Percentiles rank a stretch among this genome's conserved stretches.
Evolutionary conservation across 2,113 vertebrate genomes (phyloP).

Genomic region (Callipepla californica): DNA sequence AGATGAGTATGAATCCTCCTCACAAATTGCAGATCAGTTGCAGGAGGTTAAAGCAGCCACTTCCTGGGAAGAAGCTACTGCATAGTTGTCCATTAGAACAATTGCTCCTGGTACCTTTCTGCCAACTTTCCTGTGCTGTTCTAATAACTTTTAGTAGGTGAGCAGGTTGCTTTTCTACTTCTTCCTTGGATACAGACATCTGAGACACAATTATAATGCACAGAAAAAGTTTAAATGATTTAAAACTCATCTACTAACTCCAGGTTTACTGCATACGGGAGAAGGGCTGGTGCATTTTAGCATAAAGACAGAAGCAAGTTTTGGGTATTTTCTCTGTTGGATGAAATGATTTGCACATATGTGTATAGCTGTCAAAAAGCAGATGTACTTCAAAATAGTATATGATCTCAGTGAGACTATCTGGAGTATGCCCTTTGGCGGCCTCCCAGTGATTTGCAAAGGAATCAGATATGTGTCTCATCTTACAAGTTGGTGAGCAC

Average conservation of each 20-base stretch:
- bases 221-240: neutral
- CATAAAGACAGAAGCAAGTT: neutral
- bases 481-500: neutral
- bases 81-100: neutral
- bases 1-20: neutral
- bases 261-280: neutral
- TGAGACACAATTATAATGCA: neutral
- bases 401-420: neutral
- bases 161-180: neutral
- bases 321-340: neutral
- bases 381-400: neutral
- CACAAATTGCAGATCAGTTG: neutral
- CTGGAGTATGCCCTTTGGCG: neutral
- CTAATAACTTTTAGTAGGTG: neutral
- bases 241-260: neutral
- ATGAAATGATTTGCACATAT: neutral
- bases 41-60: neutral
- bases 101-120: neutral
- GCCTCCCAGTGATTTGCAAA: neutral
- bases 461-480: neutral
- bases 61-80: neutral
- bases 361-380: neutral
- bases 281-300: neutral
- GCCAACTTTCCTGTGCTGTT: neutral
- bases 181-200: neutral